Conservation (phyloP, 2,113 vertebrate species). For the Phrynosoma platyrhinos region DNA sequence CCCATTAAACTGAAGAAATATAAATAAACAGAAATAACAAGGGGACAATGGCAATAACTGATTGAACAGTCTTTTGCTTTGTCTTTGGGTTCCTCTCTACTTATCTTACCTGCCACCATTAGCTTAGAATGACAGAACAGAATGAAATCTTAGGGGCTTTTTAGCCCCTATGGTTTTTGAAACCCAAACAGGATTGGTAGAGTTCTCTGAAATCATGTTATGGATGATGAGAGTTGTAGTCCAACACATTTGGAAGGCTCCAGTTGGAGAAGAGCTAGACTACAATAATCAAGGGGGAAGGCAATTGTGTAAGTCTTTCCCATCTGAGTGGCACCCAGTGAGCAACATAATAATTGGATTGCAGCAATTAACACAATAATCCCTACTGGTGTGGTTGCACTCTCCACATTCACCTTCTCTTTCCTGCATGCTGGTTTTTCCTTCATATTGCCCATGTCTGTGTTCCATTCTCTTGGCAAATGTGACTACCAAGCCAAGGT, state of each 20-base stretch:
- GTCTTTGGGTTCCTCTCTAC: background rate
- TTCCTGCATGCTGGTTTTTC: background rate
- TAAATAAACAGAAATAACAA: background rate
- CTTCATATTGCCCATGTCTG: background rate
- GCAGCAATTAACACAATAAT: background rate
- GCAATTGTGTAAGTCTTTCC: background rate
- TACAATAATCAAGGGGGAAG: background rate
- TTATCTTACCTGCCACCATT: background rate
- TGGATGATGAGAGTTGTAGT: background rate
- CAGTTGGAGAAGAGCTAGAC: background rate
- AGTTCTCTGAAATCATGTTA: background rate
- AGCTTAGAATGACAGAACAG: background rate
- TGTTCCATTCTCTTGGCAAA: background rate
- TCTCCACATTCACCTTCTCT: background rate
- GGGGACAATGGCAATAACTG: too few relatives aligned
- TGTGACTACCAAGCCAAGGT: background rate
- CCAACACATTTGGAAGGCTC: background rate
- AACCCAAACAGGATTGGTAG: background rate
- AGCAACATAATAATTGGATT: too few relatives aligned
- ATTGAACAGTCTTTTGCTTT: background rate
- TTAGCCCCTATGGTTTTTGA: background rate
- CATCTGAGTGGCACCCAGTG: background rate
- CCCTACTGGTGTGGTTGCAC: background rate
- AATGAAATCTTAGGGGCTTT: too few relatives aligned
- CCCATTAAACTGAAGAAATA: conserved; percentile 30